Evolutionary conservation across 2,797 vertebrate species (phyloP).

Genomic region (Linurgus olivaceus): DNA sequence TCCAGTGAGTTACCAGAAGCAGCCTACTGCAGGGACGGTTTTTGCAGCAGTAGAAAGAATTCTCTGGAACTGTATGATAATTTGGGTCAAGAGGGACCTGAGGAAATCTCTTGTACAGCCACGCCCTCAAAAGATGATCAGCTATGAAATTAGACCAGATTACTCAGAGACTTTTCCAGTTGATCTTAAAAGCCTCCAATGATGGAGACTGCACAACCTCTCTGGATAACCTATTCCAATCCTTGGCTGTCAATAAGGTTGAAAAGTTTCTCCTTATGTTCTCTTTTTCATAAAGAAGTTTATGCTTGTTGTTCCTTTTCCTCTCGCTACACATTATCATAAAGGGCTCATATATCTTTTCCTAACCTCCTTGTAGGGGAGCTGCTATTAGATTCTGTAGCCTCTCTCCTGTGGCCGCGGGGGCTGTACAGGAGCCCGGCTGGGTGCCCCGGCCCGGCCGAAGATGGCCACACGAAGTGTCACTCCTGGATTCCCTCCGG

Average conservation of each 20-base stretch:
- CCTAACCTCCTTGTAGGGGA: background rate
- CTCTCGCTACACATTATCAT: accelerated
- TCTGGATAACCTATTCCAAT: background rate
- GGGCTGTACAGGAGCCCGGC: no score
- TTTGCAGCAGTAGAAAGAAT: background rate
- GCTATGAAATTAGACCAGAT: background rate
- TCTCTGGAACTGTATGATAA: background rate
- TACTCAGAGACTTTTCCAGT: background rate
- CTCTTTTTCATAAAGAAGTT: background rate
- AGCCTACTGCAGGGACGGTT: background rate
- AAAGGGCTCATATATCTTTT: background rate
- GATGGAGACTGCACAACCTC: background rate
- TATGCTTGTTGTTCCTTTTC: background rate
- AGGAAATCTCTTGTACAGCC: background rate
- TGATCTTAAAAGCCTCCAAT: background rate
- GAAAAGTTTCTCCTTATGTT: background rate
- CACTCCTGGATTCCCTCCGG: no score
- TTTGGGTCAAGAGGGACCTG: background rate
- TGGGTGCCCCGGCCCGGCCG: no score
- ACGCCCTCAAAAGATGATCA: background rate
- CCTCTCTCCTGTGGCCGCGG: no score
- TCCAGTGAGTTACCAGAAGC: background rate
- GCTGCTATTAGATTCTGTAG: background rate
- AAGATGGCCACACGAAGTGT: no score
- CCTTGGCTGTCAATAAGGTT: background rate